These are phyloP conservation scores for Semicossyphus pulcher DNA, from an alignment of 2,113 vertebrate species.

Conservation along the genomic window DNA sequence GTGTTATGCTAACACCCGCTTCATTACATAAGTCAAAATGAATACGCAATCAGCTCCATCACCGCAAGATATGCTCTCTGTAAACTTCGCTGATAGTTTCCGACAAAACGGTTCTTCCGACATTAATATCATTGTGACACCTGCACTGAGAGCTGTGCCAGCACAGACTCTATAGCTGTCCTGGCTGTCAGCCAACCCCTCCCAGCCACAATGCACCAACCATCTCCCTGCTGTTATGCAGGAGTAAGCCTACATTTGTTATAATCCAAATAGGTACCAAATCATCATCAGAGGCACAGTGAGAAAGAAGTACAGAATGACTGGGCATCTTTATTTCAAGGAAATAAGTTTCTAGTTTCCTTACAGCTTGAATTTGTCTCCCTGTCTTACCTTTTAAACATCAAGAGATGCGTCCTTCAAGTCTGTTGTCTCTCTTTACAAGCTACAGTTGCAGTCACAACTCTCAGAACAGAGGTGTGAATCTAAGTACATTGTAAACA, in stretches of 20 bases:
- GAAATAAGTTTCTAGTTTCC: neutral
- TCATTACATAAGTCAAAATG: slow-evolving; percentile 27
- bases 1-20: slow-evolving; percentile 3
- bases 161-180: slow-evolving; percentile 10
- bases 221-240: slow-evolving; percentile 24
- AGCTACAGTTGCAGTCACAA: neutral
- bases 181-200: slow-evolving; percentile 41
- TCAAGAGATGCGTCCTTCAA: neutral
- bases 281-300: slow-evolving; percentile 5
- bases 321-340: neutral
- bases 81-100: slow-evolving; percentile 37
- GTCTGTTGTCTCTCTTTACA: neutral
- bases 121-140: slow-evolving; percentile 32
- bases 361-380: neutral
- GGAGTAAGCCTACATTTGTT: slow-evolving; percentile 17
- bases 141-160: slow-evolving; percentile 53
- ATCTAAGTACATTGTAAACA: neutral
- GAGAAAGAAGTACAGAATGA: neutral
- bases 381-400: neutral
- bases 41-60: slow-evolving; percentile 44
- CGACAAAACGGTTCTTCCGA: slow-evolving; percentile 35
- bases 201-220: slow-evolving; percentile 38
- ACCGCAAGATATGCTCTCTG: slow-evolving; percentile 18
- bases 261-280: slow-evolving; percentile 13
- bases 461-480: neutral